Evolutionary conservation across 2,113 vertebrate species (phyloP), one percentile per base, ranked within the genome.

Genomic region (Solea solea): DNA sequence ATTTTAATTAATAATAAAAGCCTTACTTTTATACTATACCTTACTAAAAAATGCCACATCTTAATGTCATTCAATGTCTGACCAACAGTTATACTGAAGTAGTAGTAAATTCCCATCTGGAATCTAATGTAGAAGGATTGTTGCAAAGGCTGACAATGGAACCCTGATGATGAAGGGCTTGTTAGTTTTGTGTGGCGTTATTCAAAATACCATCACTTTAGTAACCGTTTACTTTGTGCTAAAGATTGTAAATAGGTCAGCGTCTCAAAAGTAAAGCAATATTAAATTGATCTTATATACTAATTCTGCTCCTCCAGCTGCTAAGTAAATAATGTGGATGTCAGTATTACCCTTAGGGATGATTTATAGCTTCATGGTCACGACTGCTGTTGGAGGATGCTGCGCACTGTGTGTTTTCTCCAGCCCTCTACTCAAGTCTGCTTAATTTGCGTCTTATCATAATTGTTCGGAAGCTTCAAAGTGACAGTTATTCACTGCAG

Each of bases 401-500:
- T 7, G 8, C 45, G 1, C 11, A 66, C 74, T 49, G 69, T 15
- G 45, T 48, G 45, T 69, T 44, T 15, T 40, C 71, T 11, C 49
- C 42, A 64, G 9, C 45, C 27, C 28, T 58, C 46, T 9, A 13
- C 80, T 69, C 57, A 64, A 72, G 46, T 51, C 21, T 21, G 60
- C 54, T 78, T 65, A 75, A 65, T 62, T 39, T 73, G 54, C 34
- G 9, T 64, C 64, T 85, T 78, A 68, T 82, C 80, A 21, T 79
- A 42, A 78, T 80, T 9, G 50, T 64, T 64, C 28, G 10, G 63
- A 70, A 69, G 76, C 73, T 72, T 74, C 12, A 3, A 48, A 41
- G 81, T 81, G 87, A 84, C 86, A 78, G 82, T 87, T 77, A 89
- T 49, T 80, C 65, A 66, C 57, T 64, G 78, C 88, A 89, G 87